Conservation (phyloP, 2,888 invertebrate species). For the Linnaemya tessellans region DNA sequence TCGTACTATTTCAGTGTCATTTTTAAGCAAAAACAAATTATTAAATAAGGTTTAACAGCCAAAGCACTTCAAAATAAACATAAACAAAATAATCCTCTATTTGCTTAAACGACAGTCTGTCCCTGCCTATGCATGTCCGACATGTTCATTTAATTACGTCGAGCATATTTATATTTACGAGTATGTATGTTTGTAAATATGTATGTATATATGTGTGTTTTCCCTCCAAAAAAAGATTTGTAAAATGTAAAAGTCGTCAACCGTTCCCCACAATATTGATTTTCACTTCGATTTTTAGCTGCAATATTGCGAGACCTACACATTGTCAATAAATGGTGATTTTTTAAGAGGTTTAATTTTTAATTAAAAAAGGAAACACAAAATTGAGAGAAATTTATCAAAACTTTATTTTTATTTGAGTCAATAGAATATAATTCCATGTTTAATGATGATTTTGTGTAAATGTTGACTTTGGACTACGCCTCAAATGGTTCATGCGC, state of each 20-base stretch:
- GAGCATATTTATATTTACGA: no score
- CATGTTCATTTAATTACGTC: no score
- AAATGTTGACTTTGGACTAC: no score
- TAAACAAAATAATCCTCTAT: conserved; percentile 31
- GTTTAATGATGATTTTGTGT: no score
- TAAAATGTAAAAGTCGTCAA: background rate
- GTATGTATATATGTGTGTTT: conserved; percentile 2
- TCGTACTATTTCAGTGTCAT: conserved; percentile 26
- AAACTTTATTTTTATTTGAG: no score
- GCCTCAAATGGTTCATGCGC: no score
- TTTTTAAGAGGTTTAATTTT: no score
- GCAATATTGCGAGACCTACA: conserved; percentile 40
- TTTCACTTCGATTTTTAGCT: conserved; percentile 38
- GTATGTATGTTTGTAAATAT: no score
- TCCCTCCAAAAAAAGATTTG: conserved; percentile 54
- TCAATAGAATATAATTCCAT: no score
- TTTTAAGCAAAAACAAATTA: conserved; percentile 29
- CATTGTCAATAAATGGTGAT: background rate
- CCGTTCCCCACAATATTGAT: conserved; percentile 50
- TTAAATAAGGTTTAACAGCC: conserved; percentile 12
- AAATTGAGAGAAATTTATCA: no score
- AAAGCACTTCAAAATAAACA: conserved; percentile 18
- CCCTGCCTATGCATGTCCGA: background rate
- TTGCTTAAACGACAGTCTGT: background rate
- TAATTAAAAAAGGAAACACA: no score